Percentiles rank a stretch among this genome's conserved stretches.
Conservation (phyloP, 1,140 invertebrate species). For the Fopius arisanus region DNA sequence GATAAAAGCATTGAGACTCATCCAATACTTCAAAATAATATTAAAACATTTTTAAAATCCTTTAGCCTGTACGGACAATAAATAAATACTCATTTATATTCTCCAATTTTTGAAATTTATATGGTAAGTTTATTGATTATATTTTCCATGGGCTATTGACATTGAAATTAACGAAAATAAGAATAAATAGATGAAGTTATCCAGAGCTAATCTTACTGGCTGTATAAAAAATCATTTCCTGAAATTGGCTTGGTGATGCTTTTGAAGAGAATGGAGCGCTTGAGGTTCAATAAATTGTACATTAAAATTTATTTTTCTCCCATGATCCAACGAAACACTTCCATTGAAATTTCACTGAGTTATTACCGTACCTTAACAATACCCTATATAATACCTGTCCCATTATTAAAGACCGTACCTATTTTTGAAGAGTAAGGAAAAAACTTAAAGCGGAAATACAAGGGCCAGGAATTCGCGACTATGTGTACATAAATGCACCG, state of each 20-base stretch:
- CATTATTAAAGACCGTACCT: slow-evolving; percentile 10
- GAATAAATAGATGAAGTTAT: no score
- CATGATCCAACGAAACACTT: slow-evolving; percentile 1
- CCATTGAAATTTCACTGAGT: neutral
- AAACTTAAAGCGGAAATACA: slow-evolving; percentile 37
- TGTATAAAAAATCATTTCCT: neutral
- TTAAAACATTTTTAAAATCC: slow-evolving; percentile 29
- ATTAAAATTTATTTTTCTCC: neutral
- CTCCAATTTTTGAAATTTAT: slow-evolving; percentile 31
- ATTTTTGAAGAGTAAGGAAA: neutral
- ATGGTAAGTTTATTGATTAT: slow-evolving; percentile 1
- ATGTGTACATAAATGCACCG: slow-evolving; percentile 62
- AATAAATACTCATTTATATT: slow-evolving; percentile 44
- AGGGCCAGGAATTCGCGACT: slow-evolving; percentile 55
- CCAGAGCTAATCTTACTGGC: neutral
- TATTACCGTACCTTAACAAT: neutral
- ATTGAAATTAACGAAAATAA: neutral
- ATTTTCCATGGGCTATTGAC: slow-evolving; percentile 1
- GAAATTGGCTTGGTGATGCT: slow-evolving; percentile 7
- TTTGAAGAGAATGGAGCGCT: neutral
- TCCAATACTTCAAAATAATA: slow-evolving; percentile 10
- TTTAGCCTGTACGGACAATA: slow-evolving; percentile 51
- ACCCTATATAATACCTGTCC: neutral
- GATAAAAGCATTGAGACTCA: neutral
- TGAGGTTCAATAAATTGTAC: neutral